Conservation (phyloP, 2,113 vertebrate species). For the Hemiscyllium ocellatum region DNA sequence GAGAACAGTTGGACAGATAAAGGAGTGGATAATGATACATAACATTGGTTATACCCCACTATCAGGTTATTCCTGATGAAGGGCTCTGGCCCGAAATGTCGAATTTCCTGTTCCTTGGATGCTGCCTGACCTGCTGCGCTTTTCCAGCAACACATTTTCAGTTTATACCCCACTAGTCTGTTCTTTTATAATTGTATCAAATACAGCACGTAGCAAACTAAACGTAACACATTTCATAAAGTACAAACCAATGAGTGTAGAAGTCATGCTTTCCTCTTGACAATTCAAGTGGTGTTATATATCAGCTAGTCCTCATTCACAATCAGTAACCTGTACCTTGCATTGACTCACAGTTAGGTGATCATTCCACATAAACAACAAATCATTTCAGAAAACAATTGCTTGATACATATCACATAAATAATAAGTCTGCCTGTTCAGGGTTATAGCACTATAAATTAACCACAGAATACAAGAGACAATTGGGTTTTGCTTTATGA, state of each 20-base stretch:
- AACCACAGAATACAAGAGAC: background rate
- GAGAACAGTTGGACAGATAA: too few species aligned
- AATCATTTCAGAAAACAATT: background rate
- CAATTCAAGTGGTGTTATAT: background rate
- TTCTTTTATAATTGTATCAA: background rate
- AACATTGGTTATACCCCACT: background rate
- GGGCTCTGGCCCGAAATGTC: too few species aligned
- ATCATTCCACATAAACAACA: background rate
- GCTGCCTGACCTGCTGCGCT: too few species aligned
- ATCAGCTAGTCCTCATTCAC: background rate
- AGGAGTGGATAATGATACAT: too few species aligned
- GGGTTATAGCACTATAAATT: background rate
- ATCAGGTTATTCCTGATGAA: too few species aligned
- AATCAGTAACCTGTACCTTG: background rate
- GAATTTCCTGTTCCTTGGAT: too few species aligned
- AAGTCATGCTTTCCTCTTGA: background rate
- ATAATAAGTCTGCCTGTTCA: too few species aligned
- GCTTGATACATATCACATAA: background rate
- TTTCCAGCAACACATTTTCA: too few species aligned
- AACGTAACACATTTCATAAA: background rate
- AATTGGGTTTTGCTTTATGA: background rate
- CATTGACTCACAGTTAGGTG: background rate
- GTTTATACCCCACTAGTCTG: background rate
- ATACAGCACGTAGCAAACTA: background rate
- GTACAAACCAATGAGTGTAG: background rate